Base-by-base conservation (phyloP, 2,888 invertebrate species). In the Itoplectis maculator region DNA sequence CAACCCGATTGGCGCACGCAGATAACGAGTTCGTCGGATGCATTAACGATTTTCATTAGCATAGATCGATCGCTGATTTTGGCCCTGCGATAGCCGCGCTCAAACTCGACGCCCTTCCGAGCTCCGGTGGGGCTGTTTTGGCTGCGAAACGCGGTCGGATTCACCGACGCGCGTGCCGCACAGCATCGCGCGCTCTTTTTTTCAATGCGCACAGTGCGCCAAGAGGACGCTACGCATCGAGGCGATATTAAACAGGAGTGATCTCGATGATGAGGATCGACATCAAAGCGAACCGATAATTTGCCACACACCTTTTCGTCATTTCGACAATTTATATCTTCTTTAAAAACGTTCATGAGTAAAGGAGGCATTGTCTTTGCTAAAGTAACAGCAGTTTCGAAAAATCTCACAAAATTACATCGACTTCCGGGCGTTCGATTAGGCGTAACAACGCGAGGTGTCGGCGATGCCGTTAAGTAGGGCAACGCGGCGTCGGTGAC, bases 11-110 rank as follows among this genome's bases (percentile, higher is more conserved):
- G 84, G 87, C 87, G 89, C 85, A 84, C 84, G 79, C 63, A 68
- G 80, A 87, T 89, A 90, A 91, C 89, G 87, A 85, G 86, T 88
- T 87, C 86, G 86, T 75, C 84, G 86, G 89, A 88, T 89, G 90
- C 89, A 90, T 91, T 90, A 89, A 90, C 85, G 90, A 91, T 85
- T 85, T 86, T 84, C 87, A 92, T 92, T 92, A 91, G 89, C 92
- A 92, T 92, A 92, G 92, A 92, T 92, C 84, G 84, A 91, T 91
- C 92, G 88, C 81, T 79, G 89, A 88, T 88, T 81, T 86, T 63
- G 69, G 81, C 75, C 82, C 82, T 82, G 86, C 86, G 89, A 88
- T 85, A 74, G 76, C 42, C 8, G 18, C 47, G 18, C 47, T 56
- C 63, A 37, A 70, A 73, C 56, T 47, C 61, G 37, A 47, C 61